These are phyloP conservation scores for Diceros bicornis DNA, from an alignment of 2,797 vertebrate genomes.

Conservation along the genomic window DNA sequence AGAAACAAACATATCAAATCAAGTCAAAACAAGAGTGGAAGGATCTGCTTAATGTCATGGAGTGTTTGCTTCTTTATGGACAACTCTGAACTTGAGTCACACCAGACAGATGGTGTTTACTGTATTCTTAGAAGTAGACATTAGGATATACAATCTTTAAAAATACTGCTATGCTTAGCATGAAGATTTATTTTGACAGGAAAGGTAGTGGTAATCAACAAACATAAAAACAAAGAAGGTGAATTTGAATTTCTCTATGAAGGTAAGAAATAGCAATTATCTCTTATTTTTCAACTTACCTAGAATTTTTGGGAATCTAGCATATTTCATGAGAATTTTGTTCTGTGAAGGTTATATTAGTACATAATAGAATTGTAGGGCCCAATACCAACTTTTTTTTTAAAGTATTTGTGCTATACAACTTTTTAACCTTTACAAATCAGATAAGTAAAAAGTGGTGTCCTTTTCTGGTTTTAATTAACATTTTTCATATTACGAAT, in stretches of 20 bases:
- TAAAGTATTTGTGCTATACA: neutral
- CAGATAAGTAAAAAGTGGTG: neutral
- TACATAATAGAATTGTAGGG: neutral
- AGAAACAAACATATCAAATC: slow-evolving; percentile 8
- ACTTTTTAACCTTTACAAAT: neutral
- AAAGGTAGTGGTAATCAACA: neutral
- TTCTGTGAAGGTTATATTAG: slow-evolving; percentile 7
- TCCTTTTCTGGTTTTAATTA: neutral
- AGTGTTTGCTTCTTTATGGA: neutral
- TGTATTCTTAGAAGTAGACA: neutral
- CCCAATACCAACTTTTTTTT: neutral
- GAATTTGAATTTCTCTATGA: slow-evolving; percentile 25
- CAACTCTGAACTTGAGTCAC: slow-evolving; percentile 47
- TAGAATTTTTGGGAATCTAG: slow-evolving; percentile 2
- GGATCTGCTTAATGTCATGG: neutral
- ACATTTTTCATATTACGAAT: slow-evolving; percentile 58
- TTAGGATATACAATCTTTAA: neutral
- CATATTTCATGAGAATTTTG: neutral
- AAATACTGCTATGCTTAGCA: slow-evolving; percentile 13
- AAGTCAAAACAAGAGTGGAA: slow-evolving; percentile 40
- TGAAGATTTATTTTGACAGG: slow-evolving; percentile 38
- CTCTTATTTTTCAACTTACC: neutral
- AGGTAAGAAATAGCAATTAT: neutral
- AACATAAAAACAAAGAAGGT: slow-evolving; percentile 14
- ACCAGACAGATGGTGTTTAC: neutral